These are phyloP conservation scores for Odontamblyopus rebecca DNA, from an alignment of 2,797 vertebrate genomes.

Conservation along the genomic window DNA sequence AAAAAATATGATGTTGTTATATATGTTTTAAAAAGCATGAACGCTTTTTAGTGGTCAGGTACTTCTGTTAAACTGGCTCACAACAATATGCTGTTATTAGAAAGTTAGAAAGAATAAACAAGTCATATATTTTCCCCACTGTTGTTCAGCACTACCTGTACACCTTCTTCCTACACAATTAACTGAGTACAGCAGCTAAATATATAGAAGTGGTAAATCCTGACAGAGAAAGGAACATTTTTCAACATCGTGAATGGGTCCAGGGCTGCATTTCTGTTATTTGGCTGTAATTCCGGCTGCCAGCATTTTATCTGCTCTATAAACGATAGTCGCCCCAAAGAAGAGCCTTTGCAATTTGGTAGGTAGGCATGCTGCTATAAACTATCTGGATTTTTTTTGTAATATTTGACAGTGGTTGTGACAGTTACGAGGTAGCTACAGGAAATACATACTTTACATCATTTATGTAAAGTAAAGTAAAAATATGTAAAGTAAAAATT, in stretches of 20 bases:
- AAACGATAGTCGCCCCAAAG: constrained; percentile 36
- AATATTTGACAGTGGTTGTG: constrained; percentile 12
- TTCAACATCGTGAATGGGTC: constrained; percentile 7
- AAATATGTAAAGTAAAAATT: not conserved
- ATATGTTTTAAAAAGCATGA: too few relatives aligned
- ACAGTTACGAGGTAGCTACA: not conserved
- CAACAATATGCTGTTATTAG: not conserved
- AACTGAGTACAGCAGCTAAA: not conserved
- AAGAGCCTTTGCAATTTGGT: constrained; percentile 37
- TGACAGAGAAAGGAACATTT: constrained; percentile 22
- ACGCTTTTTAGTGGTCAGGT: not conserved
- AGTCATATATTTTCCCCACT: not conserved
- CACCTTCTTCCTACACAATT: not conserved
- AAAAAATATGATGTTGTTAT: too few relatives aligned
- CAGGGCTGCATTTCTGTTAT: constrained; percentile 36
- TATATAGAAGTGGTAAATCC: not conserved
- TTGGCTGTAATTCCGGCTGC: constrained; percentile 40
- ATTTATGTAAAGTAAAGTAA: too few relatives aligned
- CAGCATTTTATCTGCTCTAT: constrained; percentile 51
- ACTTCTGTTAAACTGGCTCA: not conserved
- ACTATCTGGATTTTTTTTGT: constrained; percentile 38
- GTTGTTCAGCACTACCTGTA: not conserved
- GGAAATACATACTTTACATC: not conserved
- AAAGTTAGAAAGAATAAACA: not conserved
- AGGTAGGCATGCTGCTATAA: constrained; percentile 41